phyloP scores from a whole-genome alignment of 1,140 invertebrate species.

The Meloidogyne floridensis region DNA sequence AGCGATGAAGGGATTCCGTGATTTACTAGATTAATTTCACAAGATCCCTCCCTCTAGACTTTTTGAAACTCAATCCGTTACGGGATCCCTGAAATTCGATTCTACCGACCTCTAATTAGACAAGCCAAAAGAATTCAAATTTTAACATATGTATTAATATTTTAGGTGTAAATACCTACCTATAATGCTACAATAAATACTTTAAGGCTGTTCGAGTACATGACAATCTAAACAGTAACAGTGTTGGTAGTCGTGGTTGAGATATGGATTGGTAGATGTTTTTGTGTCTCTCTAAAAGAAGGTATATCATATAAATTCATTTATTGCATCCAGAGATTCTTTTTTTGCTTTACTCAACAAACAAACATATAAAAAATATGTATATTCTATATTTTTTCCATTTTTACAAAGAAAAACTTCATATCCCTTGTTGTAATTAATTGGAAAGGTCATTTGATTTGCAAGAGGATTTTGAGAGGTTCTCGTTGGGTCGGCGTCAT shows the following conservation, averaged over 20 bases:
- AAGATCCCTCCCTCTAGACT: too few relatives aligned
- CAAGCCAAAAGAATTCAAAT: neutral
- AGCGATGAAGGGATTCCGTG: too few relatives aligned
- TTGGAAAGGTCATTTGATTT: neutral
- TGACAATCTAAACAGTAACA: conserved; percentile 12
- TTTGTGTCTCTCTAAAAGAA: neutral
- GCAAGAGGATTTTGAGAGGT: too few relatives aligned
- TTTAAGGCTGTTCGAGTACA: conserved; percentile 26
- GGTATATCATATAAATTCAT: neutral
- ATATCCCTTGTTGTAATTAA: neutral
- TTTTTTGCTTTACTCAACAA: neutral
- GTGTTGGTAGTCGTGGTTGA: neutral
- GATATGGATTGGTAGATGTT: too few relatives aligned
- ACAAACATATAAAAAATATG: neutral
- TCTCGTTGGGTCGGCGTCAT: neutral
- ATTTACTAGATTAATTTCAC: too few relatives aligned
- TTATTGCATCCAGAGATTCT: neutral
- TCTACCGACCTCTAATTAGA: too few relatives aligned
- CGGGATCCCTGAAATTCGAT: too few relatives aligned
- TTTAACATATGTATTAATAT: neutral
- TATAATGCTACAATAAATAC: neutral
- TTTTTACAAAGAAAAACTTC: neutral
- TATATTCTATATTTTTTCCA: neutral
- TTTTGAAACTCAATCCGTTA: too few relatives aligned
- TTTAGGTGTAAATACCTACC: neutral